phyloP scores from a whole-genome alignment of 2,797 vertebrate genomes.

The Pangasius djambal region DNA sequence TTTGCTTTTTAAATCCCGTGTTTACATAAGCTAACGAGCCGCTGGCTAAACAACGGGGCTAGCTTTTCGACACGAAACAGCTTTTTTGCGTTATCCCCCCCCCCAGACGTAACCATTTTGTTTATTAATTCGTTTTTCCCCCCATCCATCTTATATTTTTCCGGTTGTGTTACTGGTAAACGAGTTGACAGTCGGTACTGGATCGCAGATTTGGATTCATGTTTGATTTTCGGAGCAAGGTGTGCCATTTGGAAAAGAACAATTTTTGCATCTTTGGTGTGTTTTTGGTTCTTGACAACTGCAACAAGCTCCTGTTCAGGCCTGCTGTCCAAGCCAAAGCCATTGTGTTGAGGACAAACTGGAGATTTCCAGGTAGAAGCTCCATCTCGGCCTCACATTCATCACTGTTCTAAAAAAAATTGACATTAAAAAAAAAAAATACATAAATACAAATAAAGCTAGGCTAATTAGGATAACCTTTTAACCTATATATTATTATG shows the following conservation, averaged over 20 bases:
- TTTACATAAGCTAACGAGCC: conserved; percentile 60
- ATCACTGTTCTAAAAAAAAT: neutral
- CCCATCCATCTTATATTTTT: conserved; percentile 20
- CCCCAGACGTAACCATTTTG: conserved; percentile 52
- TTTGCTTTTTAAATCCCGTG: conserved; percentile 64
- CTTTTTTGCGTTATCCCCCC: conserved; percentile 39
- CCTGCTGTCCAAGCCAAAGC: conserved; percentile 58
- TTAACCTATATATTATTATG: neutral
- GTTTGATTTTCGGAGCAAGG: conserved; percentile 44
- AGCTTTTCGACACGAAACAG: conserved; percentile 24
- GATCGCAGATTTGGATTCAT: conserved; percentile 57
- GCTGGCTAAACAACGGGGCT: conserved; percentile 55
- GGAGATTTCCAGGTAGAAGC: conserved; percentile 69
- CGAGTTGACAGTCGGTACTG: conserved; percentile 51
- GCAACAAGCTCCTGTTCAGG: conserved; percentile 64
- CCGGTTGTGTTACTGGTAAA: conserved; percentile 53
- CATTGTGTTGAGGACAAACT: conserved; percentile 69
- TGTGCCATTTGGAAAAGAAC: conserved; percentile 42
- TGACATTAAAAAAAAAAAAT: neutral
- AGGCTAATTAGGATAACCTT: conserved; percentile 19
- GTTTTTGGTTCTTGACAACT: conserved; percentile 58
- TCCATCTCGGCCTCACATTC: conserved; percentile 36
- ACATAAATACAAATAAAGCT: neutral
- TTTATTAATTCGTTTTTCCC: conserved; percentile 51
- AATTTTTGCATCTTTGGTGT: conserved; percentile 47